A percentile compares a stretch with the other conserved stretches of the same genome.
Conservation (phyloP, 2,888 invertebrate genomes). For the Caenorhabditis sp. region DNA sequence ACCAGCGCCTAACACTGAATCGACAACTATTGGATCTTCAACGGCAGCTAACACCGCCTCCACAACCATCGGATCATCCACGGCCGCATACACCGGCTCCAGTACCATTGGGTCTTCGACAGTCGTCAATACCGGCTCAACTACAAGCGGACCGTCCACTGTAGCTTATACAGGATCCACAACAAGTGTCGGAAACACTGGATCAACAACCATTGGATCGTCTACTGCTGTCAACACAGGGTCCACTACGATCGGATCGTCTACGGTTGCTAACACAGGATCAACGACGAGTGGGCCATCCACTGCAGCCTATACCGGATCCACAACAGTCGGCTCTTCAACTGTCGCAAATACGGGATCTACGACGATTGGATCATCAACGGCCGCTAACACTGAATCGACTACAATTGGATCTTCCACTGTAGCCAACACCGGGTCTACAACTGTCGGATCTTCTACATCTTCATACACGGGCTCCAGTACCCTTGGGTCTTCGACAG, state of each 20-base stretch:
- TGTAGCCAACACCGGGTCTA: neutral
- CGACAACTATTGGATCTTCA: neutral
- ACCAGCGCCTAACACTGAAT: neutral
- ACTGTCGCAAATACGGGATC: neutral
- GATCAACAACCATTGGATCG: neutral
- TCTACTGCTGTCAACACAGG: neutral
- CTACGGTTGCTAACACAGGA: too few species aligned
- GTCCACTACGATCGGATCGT: neutral
- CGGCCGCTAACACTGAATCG: neutral
- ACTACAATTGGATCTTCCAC: conserved; percentile 5
- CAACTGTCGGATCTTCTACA: neutral
- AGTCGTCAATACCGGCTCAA: neutral
- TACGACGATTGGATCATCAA: neutral
- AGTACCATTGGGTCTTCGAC: neutral
- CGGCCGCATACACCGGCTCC: neutral
- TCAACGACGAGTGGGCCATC: neutral
- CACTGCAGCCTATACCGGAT: neutral
- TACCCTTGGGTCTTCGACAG: conserved; percentile 6
- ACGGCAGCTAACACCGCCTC: neutral
- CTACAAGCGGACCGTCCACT: neutral
- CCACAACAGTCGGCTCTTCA: conserved; percentile 2
- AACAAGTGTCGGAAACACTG: neutral
- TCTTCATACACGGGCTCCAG: too few species aligned
- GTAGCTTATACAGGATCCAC: neutral
- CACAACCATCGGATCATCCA: conserved; percentile 3